These are phyloP conservation scores for Hippopotamus amphibius DNA, from an alignment of 2,113 vertebrate species.

Conservation along the genomic window DNA sequence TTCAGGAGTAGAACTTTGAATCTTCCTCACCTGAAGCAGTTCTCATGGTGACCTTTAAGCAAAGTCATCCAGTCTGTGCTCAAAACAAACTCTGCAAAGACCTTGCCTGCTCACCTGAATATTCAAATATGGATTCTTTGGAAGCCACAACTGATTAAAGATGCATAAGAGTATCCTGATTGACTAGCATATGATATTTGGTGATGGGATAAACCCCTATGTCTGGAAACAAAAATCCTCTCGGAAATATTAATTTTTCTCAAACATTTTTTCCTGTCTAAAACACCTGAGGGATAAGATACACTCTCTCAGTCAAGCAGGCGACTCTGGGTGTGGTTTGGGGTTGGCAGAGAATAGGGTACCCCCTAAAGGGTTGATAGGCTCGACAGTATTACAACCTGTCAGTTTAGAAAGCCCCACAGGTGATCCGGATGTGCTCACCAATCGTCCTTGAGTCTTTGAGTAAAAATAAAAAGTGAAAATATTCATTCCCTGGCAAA, in stretches of 20 bases:
- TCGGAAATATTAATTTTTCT: background rate
- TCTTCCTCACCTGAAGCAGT: background rate
- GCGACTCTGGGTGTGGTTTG: background rate
- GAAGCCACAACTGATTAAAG: background rate
- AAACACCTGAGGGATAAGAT: background rate
- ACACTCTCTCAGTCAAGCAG: background rate
- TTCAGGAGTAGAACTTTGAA: background rate
- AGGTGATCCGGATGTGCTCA: rapidly evolving
- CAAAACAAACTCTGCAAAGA: background rate
- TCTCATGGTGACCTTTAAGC: background rate
- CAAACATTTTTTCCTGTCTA: background rate
- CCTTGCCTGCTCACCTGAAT: background rate
- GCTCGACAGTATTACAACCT: background rate
- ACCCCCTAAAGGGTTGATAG: background rate
- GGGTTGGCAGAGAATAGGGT: background rate
- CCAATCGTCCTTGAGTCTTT: background rate
- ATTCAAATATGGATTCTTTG: background rate
- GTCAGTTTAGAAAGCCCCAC: background rate
- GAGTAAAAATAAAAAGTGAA: background rate
- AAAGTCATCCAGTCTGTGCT: background rate
- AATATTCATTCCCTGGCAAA: background rate
- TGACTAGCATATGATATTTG: background rate
- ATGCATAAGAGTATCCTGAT: background rate
- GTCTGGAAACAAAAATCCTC: constrained; percentile 26
- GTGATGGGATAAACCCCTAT: background rate